Base-by-base conservation (phyloP, 2,797 vertebrate species). In the Lycodopsis pacificus region DNA sequence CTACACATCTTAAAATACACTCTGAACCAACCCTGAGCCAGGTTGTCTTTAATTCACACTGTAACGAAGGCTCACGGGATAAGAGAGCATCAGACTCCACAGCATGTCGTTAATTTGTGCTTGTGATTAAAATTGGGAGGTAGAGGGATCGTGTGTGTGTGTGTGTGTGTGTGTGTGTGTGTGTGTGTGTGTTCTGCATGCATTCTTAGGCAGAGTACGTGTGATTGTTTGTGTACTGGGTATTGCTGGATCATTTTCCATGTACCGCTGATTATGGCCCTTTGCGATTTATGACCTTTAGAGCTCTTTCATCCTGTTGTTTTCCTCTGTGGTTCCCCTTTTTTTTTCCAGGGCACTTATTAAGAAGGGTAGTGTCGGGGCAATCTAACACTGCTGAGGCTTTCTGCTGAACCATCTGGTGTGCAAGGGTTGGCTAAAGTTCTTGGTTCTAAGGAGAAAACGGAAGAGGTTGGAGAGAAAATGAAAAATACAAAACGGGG, bases 31-130 rank as follows among this genome's bases (percentile, higher is more conserved):
- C 57, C 40, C 67, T 56, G 69, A 71, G 62, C 71, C 81, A 86
- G 65, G 73, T 86, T 85, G 77, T 81, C 73, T 89, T 81, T 90
- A 82, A 84, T 86, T 83, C 76, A 73, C 70, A 25, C 71, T 64
- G 40, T 73, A 78, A 59, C 44, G 11, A 83, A 86, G 72, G 82
- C 80, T 86, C 69, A 30, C 0, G 10, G 80, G 88, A 86, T 65
- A 51, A 70, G 40, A 38, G 54, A 65, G 71, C 65, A 74, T 82
- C 46, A n/a, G 57, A 77, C 77, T 81, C 54, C 27, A 67, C 64
- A 65, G 74, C 73, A 69, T 80, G 81, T 76, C 74, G 84, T 89
- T 89, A 69, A 85, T 87, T 82, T 82, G 76, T 77, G 73, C 81
- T 88, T 77, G 78, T 86, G 80, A 88, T 89, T 90, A 76, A 80